Conservation (phyloP, 2,888 invertebrate genomes). For the Drosophila prolongata region DNA sequence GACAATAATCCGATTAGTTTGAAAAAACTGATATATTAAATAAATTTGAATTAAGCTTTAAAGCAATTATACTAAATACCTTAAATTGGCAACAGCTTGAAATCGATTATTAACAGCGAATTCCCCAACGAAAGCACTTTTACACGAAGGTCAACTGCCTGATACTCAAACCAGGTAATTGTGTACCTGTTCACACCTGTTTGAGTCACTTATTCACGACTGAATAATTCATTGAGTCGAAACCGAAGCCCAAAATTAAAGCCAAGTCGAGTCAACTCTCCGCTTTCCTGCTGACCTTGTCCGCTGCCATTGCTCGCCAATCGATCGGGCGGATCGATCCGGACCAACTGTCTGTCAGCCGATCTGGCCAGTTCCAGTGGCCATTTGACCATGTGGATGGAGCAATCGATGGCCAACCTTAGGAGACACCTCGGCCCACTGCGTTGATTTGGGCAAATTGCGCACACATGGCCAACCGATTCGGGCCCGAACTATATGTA, state of each 20-base stretch:
- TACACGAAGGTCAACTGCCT: slow-evolving; percentile 13
- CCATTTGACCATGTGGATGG: slow-evolving; percentile 23
- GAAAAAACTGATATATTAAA: too few species aligned
- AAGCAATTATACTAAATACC: too few species aligned
- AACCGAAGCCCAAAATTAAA: slow-evolving; percentile 31
- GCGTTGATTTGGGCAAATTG: slow-evolving; percentile 58
- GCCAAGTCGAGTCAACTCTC: slow-evolving; percentile 16
- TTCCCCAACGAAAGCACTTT: slow-evolving; percentile 4
- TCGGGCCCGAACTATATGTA: slow-evolving; percentile 48
- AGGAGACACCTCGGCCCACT: slow-evolving; percentile 39
- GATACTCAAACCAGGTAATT: slow-evolving; percentile 14
- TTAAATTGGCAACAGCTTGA: too few species aligned
- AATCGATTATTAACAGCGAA: not conserved
- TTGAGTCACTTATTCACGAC: slow-evolving; percentile 24
- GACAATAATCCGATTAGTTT: too few species aligned
- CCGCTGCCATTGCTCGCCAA: slow-evolving; percentile 12
- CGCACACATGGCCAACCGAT: slow-evolving; percentile 29
- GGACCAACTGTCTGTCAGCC: slow-evolving; percentile 20
- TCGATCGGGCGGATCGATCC: slow-evolving; percentile 22
- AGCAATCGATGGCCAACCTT: slow-evolving; percentile 45
- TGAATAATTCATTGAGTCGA: slow-evolving; percentile 24
- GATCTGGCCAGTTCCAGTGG: slow-evolving; percentile 4
- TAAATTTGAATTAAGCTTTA: too few species aligned
- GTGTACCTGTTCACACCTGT: slow-evolving; percentile 34
- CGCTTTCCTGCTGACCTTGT: slow-evolving; percentile 48